Base-by-base conservation (phyloP, 2,888 invertebrate genomes). In the Ectropis crepuscularia region DNA sequence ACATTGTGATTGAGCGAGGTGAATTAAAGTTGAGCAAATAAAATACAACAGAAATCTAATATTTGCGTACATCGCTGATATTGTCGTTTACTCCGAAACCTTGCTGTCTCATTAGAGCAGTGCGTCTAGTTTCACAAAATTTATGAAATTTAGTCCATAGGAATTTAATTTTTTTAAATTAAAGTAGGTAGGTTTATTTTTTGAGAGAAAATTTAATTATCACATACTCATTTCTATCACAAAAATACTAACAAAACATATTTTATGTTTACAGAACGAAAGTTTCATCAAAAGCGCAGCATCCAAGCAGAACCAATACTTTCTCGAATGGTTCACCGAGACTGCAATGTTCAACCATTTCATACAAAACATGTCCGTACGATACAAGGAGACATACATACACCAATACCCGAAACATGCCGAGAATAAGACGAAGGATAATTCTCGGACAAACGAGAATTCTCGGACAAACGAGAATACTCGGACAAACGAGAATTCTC, bases 271-370 rank as follows among this genome's bases (percentile, higher is more conserved):
- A 72, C 94, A 97, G 96, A 95, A 95, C 89, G 96, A 96, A 53
- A 85, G 93, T 7, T 97, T 97, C 83, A 93, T 96, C 41, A 95
- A 95, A 73, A 93, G 92, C 68, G 93, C 94, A 5, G 81, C 93
- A 0, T 94, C 96, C 0, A 95, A 95, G 79, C 95, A 95, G 53
- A 93, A 95, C 43, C 95, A 95, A 70, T 94, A 95, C 74, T 97
- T 97, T 84, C 89, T 97, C 0, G 96, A 97, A 72, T 97, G 97
- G 97, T 97, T 98, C 86, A 95, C 96, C 0, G 97, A 97, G 81
- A 97, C 97, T 0, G 96, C 97, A 0, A 97, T 97, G 96, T 97
- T 97, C 84, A 94, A 95, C 67, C 94, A 95, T 54, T 97, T 96
- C 83, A 92, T 95, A 57, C 94, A 95, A 71, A 93, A 93, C 78